Conservation (phyloP, 2,113 vertebrate species). For the Thomomys bottae region DNA sequence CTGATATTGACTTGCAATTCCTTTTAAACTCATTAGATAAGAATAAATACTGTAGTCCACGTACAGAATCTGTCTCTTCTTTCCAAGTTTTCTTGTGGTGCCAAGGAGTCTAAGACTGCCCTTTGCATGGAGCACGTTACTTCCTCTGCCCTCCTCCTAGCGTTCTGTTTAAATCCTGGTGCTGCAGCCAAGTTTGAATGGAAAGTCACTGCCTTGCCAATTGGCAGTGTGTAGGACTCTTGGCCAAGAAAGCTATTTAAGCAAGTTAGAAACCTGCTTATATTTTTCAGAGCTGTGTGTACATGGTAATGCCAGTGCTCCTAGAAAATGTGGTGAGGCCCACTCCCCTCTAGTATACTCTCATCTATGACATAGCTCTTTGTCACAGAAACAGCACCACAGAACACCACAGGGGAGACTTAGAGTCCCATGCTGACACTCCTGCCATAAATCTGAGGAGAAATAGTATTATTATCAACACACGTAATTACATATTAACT, state of each 20-base stretch:
- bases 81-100: constrained; percentile 42
- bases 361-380: neutral
- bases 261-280: constrained; percentile 64
- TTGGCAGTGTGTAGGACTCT: constrained; percentile 60
- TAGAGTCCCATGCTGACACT: neutral
- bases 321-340: neutral
- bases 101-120: constrained; percentile 62
- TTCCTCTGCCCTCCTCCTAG: constrained; percentile 61
- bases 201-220: constrained; percentile 75
- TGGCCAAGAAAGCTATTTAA: constrained; percentile 71
- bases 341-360: neutral
- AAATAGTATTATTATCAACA: neutral
- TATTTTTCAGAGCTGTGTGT: constrained; percentile 52
- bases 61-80: constrained; percentile 32
- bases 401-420: neutral
- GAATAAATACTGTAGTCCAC: constrained; percentile 34
- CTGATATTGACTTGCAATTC: constrained; percentile 11
- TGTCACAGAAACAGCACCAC: neutral
- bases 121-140: constrained; percentile 61
- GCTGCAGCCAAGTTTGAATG: constrained; percentile 69
- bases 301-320: neutral
- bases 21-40: constrained; percentile 47
- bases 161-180: constrained; percentile 65
- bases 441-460: neutral
- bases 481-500: neutral